Base-by-base conservation (phyloP, 1,140 invertebrate species). In the Zaprionus ornatus region DNA sequence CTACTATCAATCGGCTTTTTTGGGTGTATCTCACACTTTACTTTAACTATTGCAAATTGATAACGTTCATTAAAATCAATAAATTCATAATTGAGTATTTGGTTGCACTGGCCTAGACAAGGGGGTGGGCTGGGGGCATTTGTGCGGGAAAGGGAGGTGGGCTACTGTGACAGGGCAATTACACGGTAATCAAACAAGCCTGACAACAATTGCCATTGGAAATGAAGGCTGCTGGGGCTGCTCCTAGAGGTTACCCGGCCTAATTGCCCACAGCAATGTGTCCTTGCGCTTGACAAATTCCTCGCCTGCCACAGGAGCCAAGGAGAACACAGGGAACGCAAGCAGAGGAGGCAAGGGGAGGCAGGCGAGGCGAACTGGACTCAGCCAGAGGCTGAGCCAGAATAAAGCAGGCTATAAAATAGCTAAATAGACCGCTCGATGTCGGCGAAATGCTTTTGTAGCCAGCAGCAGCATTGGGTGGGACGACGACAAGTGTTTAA, bases 231-330 rank as follows among this genome's bases (percentile, higher is more conserved):
- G 17, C 60, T 32, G n/a, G 29, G 19, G 17, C 6, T 21, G 59
- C 40, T 61, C 12, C 40, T 25, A 7, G 59, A 71, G 19, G 35
- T 7, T 32, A 50, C 27, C 21, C 15, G 32, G 77, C 77, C 82
- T 90, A 90, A 90, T 90, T 90, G 85, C 79, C 68, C 48, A 15
- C 69, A 90, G 76, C 56, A 72, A 90, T 90, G 85, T 90, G 85
- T 90, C 85, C 85, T 90, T 90, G 85, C 85, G 85, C 85, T 90
- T 90, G 76, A 90, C 63, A 90, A 90, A 90, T 90, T 90, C 85
- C 85, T 23, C 40, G 52, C 40, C 64, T 56, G 72, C 75, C 62
- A 59, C 63, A 50, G 55, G 63, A 57, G 37, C 54, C 76, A 45
- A 50, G 52, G 19, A 64, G 60, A 54, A 54, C 59, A 52, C 61